Base-by-base conservation (phyloP, 2,797 vertebrate species). In the Labeo calbasu region DNA sequence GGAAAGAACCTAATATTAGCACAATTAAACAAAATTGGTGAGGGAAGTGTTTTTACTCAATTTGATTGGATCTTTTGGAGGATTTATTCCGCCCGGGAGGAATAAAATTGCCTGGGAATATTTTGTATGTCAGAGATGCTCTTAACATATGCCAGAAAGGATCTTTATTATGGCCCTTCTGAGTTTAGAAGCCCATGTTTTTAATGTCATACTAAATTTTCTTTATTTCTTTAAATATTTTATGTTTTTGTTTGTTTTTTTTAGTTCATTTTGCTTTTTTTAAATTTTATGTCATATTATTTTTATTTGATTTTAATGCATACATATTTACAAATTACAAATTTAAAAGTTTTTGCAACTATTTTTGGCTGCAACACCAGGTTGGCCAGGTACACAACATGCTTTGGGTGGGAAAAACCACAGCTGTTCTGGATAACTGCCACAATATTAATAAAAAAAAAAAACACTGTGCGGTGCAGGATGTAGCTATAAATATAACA, bases 11-110 rank as follows among this genome's bases (percentile, higher is more conserved):
- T 82, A 63, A 71, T 57, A 75, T 80, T 61, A 85, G 79, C 84
- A 84, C 46, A 85, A 86, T 84, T 84, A 83, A 82, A 78, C 21
- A 46, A 77, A 84, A 68, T 80, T 68, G 65, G 80, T 71, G 72
- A 82, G 40, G 28, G 21, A 9, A 70, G 28, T 83, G 70, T 86
- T 89, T 82, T 78, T 87, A 57, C 57, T 36, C 17, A 65, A 82
- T 80, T 36, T 40, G 53, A 82, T 86, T 66, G 23, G 50, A 21
- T 69, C 61, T 28, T 86, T 66, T 14, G 68, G 71, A 81, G 57
- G 23, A 87, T 82, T 83, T 73, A 59, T 87, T 76, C 48, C 11
- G 59, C 75, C n/a, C 65, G 68, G 53, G 75, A 50, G 32, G 65
- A n/a, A 78, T 61, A 77, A 79, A 76, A 50, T 78, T 65, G 57